These are phyloP conservation scores for Alouatta palliata DNA, from an alignment of 2,113 vertebrate genomes.

Conservation along the genomic window DNA sequence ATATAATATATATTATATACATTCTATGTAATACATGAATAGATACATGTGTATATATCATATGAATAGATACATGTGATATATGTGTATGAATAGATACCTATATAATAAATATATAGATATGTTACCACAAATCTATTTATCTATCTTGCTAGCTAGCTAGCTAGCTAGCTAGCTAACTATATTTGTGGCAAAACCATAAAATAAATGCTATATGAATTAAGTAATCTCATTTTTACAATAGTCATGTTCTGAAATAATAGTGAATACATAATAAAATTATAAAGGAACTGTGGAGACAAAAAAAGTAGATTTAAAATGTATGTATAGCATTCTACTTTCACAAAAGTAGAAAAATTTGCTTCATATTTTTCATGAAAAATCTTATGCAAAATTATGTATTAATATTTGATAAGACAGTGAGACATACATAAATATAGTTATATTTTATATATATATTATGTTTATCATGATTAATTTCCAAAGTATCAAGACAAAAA, in stretches of 20 bases:
- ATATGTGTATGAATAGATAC: no score
- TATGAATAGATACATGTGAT: no score
- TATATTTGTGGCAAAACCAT: neutral
- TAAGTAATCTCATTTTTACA: neutral
- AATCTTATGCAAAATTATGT: neutral
- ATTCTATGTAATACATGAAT: no score
- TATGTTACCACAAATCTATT: no score
- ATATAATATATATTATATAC: no score
- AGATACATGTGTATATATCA: no score
- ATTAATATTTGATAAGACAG: neutral
- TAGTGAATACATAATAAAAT: neutral
- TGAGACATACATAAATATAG: neutral
- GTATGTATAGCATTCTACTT: neutral
- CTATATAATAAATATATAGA: no score
- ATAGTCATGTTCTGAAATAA: neutral
- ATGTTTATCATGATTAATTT: neutral
- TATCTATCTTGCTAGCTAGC: no score
- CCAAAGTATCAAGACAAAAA: neutral
- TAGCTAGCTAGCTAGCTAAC: no score
- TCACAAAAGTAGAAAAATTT: neutral
- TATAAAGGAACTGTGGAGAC: neutral
- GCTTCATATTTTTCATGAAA: neutral
- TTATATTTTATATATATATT: neutral
- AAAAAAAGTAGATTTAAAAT: neutral
- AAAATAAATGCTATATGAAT: neutral